Evolutionary conservation across 2,888 invertebrate species (phyloP), one percentile per base, ranked within the genome.

Genomic region (Diadegma fenestrale): DNA sequence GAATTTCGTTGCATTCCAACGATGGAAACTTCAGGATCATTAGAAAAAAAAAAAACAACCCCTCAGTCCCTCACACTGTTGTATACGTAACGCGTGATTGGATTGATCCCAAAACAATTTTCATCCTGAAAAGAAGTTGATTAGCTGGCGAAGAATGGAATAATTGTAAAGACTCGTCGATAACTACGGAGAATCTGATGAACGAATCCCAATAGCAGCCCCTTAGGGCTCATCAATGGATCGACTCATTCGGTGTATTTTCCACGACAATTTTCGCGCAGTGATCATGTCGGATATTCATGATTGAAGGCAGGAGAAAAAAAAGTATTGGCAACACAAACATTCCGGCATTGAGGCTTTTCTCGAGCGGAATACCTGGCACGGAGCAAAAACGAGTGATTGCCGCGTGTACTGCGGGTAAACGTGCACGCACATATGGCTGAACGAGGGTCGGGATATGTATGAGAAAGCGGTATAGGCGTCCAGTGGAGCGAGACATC

Each of bases 401-500:
- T 58, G 43, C 33, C 58, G 14, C 17, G 80, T n/a, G n/a, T 82
- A 80, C 72, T 79, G n/a, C n/a, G 54, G 73, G 80, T 80, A 33
- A n/a, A 33, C 61, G 30, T 30, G 45, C 63, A 64, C 58, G 58
- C 58, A 58, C 33, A 61, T 43, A 69, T 85, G 76, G 82, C 69
- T 68, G 87, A 64, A 84, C 75, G 86, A 88, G 88, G 84, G n/a
- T n/a, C n/a, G 82, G 85, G 78, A 84, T 80, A 87, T 83, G 87
- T 26, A 58, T 58, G 82, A 86, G 86, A 87, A 89, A 89, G 81
- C 58, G 66, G 90, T 89, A 91, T 91, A 87, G 90, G 88, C 91
- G 90, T 90, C 89, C 91, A 87, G 89, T 90, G 89, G 90, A 93
- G 92, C 75, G 75, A 93, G 92, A 93, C 93, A 92, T 93, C 93